Base-by-base conservation (phyloP, 1,140 invertebrate species). In the Zaprionus ghesquierei region DNA sequence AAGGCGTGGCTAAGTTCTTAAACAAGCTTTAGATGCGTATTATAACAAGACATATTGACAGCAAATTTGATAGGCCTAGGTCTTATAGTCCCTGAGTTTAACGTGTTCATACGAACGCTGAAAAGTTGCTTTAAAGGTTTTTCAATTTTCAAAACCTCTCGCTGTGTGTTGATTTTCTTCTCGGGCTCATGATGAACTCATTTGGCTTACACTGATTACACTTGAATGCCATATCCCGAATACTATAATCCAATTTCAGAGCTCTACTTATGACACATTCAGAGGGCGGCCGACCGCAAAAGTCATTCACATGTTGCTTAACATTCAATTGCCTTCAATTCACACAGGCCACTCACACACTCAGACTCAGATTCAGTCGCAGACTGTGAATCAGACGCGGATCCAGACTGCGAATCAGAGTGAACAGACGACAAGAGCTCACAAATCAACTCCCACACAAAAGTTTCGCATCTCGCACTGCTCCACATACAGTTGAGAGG, bases 381-480 rank as follows among this genome's bases (percentile, higher is more conserved):
- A 53, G 51, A 33, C 51, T 13, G 4, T 27, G 55, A 59, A n/a
- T 15, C 12, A 35, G 65, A 59, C 25, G 18, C 22, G 10, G 31
- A 60, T 44, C 18, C n/a, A 9, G 55, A 68, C 29, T 20, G 9
- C 44, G 44, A 53, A 12, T 62, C 31, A 51, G 55, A 59, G 27
- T n/a, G 20, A 22, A 20, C 44, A 51, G 65, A 63, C 49, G 63
- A 78, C 80, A 84, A 81, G 61, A 79, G 58, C 73, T 71, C 75
- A 87, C 84, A 89, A 87, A 87, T 87, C 82, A 87, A 89, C 84
- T 69, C 84, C 84, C 75, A 89, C 84, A 76, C 79, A 74, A 58
- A 56, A 69, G 69, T 65, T 65, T 58, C 44, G 44, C 53, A 41
- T 51, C 70, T 55, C 46, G 54, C 56, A 55, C 25, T 46, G 50